phyloP scores from a whole-genome alignment of 64 coral and sea anemone species.

The Porites australiensis region DNA sequence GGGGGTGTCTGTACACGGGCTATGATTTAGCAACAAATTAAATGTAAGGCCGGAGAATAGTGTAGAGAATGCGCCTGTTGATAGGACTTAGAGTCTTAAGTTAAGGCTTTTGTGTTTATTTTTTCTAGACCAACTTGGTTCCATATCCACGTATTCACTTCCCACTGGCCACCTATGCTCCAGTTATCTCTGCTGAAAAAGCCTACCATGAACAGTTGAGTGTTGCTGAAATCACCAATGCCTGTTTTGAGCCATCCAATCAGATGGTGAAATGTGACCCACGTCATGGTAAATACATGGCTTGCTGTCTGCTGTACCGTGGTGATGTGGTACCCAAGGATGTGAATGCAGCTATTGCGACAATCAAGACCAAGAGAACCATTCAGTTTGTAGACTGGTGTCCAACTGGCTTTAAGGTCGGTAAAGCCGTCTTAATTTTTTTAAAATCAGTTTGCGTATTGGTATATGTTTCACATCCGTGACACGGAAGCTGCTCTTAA shows the following conservation, averaged over 20 bases:
- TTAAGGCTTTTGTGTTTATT: no score
- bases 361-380: conserved; percentile 50
- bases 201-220: conserved; percentile 35
- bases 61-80: no score
- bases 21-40: no score
- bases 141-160: conserved; percentile 43
- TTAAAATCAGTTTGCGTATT: not conserved
- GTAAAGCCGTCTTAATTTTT: not conserved
- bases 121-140: conserved; percentile 15
- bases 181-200: conserved; percentile 38
- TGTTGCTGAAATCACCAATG: conserved; percentile 34
- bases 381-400: conserved; percentile 52
- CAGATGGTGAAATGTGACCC: conserved; percentile 45
- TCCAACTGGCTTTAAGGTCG: conserved; percentile 31
- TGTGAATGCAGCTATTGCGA: conserved; percentile 41
- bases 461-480: no score
- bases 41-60: no score
- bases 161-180: conserved; percentile 43
- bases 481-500: no score
- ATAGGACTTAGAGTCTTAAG: no score
- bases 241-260: conserved; percentile 40
- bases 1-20: no score
- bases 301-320: conserved; percentile 26
- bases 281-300: conserved; percentile 46
- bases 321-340: conserved; percentile 37